phyloP scores from a whole-genome alignment of 1,140 invertebrate genomes.

The Drosophila cardini region DNA sequence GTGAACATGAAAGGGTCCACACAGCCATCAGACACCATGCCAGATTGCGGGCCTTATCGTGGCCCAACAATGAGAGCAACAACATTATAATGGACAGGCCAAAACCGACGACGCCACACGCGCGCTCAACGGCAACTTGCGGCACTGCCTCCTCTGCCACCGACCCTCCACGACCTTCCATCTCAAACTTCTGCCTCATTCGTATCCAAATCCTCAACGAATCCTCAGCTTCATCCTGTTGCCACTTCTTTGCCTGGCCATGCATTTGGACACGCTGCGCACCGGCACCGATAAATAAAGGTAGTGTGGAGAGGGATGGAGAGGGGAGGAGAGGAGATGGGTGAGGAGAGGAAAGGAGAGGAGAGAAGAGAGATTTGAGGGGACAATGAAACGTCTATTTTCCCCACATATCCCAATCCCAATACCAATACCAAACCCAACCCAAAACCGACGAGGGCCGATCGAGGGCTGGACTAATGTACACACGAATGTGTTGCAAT shows the following conservation, averaged over 20 bases:
- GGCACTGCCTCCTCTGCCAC: slow-evolving; percentile 1
- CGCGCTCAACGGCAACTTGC: slow-evolving; percentile 45
- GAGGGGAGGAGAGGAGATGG: slow-evolving; percentile 11
- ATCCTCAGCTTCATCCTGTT: slow-evolving; percentile 17
- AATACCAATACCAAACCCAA: slow-evolving; percentile 19
- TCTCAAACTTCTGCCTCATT: neutral
- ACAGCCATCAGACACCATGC: slow-evolving; percentile 44
- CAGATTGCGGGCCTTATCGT: slow-evolving; percentile 65
- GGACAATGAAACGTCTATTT: slow-evolving; percentile 84
- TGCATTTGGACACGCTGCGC: slow-evolving; percentile 76
- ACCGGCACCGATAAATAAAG: slow-evolving; percentile 78
- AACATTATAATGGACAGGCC: slow-evolving; percentile 81
- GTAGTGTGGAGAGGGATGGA: slow-evolving; percentile 27
- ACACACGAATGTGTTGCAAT: slow-evolving; percentile 84
- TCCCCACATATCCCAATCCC: slow-evolving; percentile 61
- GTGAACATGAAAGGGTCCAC: slow-evolving; percentile 77
- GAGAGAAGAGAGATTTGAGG: slow-evolving; percentile 42
- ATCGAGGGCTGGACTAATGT: slow-evolving; percentile 75
- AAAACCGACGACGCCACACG: slow-evolving; percentile 69
- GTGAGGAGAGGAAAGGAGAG: slow-evolving; percentile 3
- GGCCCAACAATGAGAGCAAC: slow-evolving; percentile 76
- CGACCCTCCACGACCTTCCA: neutral
- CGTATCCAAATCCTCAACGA: slow-evolving; percentile 2
- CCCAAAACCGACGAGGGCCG: slow-evolving; percentile 37
- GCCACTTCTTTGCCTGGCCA: slow-evolving; percentile 19